Percentiles rank a stretch among this genome's conserved stretches.
phyloP scores from a whole-genome alignment of 2,113 vertebrate species.

The Neolamprologus caudopunctatus region DNA sequence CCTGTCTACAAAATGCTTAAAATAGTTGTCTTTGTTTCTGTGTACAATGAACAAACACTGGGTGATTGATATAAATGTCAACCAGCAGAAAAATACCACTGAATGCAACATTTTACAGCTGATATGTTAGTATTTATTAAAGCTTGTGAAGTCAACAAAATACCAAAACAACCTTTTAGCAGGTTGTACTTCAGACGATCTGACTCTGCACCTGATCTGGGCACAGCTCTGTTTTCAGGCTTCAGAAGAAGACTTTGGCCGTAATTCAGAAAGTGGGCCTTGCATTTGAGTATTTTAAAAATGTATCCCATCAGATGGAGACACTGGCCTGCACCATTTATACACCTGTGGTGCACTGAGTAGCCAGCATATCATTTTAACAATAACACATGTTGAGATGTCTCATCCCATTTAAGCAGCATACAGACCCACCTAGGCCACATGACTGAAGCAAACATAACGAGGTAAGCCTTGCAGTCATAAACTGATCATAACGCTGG shows the following conservation, averaged over 20 bases:
- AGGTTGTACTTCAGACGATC: not conserved
- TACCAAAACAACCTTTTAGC: not conserved
- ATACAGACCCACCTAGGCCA: not conserved
- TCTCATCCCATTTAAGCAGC: not conserved
- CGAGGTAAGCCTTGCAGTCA: not conserved
- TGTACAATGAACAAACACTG: not conserved
- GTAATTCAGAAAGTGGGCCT: not conserved
- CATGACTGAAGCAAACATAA: not conserved
- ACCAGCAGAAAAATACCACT: not conserved
- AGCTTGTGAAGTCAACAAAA: not conserved
- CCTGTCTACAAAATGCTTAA: not conserved
- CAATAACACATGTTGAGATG: not conserved
- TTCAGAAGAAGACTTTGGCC: not conserved
- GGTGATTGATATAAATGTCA: not conserved
- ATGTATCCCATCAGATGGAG: not conserved
- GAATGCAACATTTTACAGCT: not conserved
- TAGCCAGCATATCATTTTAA: not conserved
- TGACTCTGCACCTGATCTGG: not conserved
- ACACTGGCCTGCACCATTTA: not conserved
- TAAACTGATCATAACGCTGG: not conserved
- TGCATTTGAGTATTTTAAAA: not conserved
- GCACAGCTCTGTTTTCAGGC: not conserved
- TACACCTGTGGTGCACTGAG: not conserved
- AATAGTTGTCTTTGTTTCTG: not conserved
- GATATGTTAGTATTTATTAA: not conserved